Evolutionary conservation across 2,888 invertebrate genomes (phyloP), one percentile per base, ranked within the genome.

Genomic region (Chaitophorus viminalis): DNA sequence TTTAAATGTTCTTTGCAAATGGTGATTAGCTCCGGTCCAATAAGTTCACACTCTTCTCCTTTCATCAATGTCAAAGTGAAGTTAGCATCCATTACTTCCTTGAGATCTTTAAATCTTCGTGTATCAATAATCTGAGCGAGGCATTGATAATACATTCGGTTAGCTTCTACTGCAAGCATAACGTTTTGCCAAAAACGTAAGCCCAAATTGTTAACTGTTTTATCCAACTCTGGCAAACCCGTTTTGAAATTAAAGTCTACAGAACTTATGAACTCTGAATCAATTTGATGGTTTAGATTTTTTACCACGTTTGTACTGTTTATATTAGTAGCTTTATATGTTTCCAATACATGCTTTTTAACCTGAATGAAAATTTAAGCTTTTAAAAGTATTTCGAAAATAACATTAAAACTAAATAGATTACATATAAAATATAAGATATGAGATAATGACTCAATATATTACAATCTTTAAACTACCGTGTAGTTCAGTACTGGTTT

Each of bases 291-390:
- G 33, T n/a, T 82, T 74, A 11, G 36, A 31, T 29, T n/a, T 11
- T 83, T 1, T 31, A 21, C 21, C 6, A 31, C 5, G 14, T 60
- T 6, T n/a, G n/a, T 39, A 9, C n/a, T 4, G 14, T 60, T 6
- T n/a, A n/a, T n/a, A n/a, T 18, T 39, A 9, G n/a, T n/a, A n/a
- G n/a, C n/a, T n/a, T n/a, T n/a, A 46, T 21, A 76, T 31, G 21
- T 11, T 17, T 75, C 65, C 11, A 17, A 76, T 60, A 84, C 25
- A 8, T 84, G 75, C 31, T 84, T 84, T 75, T 76, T 84, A 14
- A 75, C 83, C 83, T 84, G n/a, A 18, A n/a, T 18, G 29, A 75
- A 31, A 5, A 54, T 72, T 21, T n/a, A 14, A n/a, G n/a, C n/a
- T 39, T 39, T 39, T 39, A 9, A 11, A 3, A 39, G 6, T 39